Evolutionary conservation across 2,113 vertebrate genomes (phyloP).

Genomic region (Cyrtonyx montezumae): DNA sequence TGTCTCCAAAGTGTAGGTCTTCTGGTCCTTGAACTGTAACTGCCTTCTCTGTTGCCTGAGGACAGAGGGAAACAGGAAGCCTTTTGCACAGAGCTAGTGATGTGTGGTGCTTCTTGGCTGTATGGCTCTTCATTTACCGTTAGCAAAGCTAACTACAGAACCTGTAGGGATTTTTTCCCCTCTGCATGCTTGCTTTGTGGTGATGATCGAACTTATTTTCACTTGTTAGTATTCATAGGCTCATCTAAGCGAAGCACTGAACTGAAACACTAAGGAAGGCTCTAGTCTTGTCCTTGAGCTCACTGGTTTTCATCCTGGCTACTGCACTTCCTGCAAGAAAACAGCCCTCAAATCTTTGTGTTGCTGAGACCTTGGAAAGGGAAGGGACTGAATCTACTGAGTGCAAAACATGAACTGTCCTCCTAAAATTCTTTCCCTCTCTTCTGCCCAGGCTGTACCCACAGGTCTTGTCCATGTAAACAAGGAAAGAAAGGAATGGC

Average conservation of each 20-base stretch:
- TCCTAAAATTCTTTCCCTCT: conserved; percentile 59
- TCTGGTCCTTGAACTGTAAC: not conserved
- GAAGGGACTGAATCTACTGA: not conserved
- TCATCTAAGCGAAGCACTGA: conserved; percentile 11
- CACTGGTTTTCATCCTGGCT: conserved; percentile 35
- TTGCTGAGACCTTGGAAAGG: not conserved
- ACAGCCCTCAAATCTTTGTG: not conserved
- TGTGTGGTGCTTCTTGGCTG: not conserved
- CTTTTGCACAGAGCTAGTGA: not conserved
- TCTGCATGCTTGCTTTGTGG: conserved; percentile 18
- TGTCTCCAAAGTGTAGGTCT: not conserved
- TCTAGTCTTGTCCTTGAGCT: not conserved
- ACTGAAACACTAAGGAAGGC: conserved; percentile 1
- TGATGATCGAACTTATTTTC: conserved; percentile 31
- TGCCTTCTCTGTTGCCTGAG: not conserved
- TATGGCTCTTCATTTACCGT: conserved; percentile 11
- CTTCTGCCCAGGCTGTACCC: conserved; percentile 52
- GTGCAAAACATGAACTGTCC: not conserved
- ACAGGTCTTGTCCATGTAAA: conserved; percentile 43
- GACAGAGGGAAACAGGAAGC: not conserved
- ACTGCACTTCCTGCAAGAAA: not conserved
- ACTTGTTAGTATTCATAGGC: not conserved
- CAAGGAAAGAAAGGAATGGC: conserved; percentile 31
- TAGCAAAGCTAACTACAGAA: conserved; percentile 9
- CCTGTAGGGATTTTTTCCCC: not conserved